Base-by-base conservation (phyloP, 2,113 vertebrate species). In the Entomyzon cyanotis region DNA sequence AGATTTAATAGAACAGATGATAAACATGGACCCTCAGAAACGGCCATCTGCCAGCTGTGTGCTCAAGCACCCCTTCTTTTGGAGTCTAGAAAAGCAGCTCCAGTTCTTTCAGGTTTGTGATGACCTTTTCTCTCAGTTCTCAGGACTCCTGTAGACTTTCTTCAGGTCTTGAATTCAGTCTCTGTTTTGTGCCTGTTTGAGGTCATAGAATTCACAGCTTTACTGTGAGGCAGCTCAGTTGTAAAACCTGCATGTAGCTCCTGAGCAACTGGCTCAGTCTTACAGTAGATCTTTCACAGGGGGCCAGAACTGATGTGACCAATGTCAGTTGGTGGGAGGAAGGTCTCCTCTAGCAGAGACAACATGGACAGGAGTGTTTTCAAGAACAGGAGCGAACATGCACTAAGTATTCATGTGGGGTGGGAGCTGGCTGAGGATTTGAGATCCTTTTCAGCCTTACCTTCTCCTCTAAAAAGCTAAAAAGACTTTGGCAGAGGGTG, bases 41-140 rank as follows among this genome's bases (percentile, higher is more conserved):
- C 98, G 99, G 28, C 99, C 99, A 0, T 98, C 98, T 5, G 99
- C 99, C 5, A 98, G 98, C 88, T 98, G 98, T 10, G 98, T 99
- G 86, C 98, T 99, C 20, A 99, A 99, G 55, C 99, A 99, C 59
- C 99, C 99, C 0, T 99, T 99, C 97, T 99, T 99, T 95, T 99
- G 99, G 99, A 98, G 98, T 89, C 97, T 99, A 73, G 99, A 99
- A 78, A 99, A 99, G 91, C 99, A 99, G 97, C 98, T 99, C 53
- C 99, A 99, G 89, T 99, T 99, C 96, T 99, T 99, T 84, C 99
- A 99, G 99, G 99, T 99, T 75, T 76, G 95, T 95, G 50, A 39
- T 71, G 41, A 41, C 41, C 19, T 92, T 89, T 90, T 67, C 28
- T 52, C 37, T 75, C 18, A 12, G 52, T 79, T 84, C 56, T 86